phyloP scores from a whole-genome alignment of 23 tunicate species.

The Phallusia fumigata region DNA sequence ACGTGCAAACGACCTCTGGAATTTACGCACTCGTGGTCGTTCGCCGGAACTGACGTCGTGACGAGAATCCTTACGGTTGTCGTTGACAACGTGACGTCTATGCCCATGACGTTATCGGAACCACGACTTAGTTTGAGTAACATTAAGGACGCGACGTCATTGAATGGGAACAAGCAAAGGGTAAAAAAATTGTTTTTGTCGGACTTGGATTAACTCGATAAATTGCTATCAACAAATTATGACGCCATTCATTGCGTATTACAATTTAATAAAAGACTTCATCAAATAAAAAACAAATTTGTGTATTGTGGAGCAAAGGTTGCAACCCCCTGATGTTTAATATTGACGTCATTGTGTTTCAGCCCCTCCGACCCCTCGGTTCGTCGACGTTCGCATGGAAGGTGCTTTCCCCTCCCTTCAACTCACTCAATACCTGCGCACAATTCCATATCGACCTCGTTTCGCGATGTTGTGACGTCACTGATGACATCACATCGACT shows the following conservation, averaged over 20 bases:
- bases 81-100: not conserved
- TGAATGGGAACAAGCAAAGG: not conserved
- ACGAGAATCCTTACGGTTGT: not conserved
- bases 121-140: not conserved
- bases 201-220: not conserved
- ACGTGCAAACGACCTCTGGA: not conserved
- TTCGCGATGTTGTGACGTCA: not conserved
- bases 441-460: not conserved
- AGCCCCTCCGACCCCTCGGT: not conserved
- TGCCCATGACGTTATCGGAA: not conserved
- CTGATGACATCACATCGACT: slow-evolving; percentile 15
- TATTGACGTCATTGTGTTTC: no score
- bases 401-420: not conserved
- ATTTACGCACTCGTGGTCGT: not conserved
- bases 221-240: not conserved
- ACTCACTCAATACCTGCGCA: not conserved
- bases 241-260: no score
- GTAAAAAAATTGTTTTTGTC: not conserved
- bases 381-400: slow-evolving; percentile 2
- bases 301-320: no score
- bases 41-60: not conserved
- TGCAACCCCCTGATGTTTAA: no score
- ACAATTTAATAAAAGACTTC: no score
- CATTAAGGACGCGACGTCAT: not conserved
- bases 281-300: no score